Conservation (phyloP, 2,797 vertebrate species). For the Salarias fasciatus region DNA sequence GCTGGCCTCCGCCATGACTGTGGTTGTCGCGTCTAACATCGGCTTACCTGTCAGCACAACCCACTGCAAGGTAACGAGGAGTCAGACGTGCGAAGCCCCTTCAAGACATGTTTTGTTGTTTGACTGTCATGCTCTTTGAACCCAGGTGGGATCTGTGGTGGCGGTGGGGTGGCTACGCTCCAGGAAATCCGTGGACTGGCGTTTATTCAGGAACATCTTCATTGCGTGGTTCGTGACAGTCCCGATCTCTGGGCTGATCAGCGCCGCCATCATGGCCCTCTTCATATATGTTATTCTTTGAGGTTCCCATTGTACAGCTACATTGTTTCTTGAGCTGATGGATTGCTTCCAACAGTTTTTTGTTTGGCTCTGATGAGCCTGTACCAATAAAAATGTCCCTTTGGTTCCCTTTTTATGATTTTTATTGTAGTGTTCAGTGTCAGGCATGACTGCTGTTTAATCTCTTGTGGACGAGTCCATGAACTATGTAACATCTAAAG, state of each 20-base stretch:
- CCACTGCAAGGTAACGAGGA: conserved; percentile 91
- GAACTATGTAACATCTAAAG: conserved; percentile 25
- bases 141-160: conserved; percentile 95
- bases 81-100: too few species aligned
- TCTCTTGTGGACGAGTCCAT: conserved; percentile 17
- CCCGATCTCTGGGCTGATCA: conserved; percentile 93
- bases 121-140: conserved; percentile 1
- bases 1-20: conserved; percentile 92
- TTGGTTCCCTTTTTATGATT: conserved; percentile 13
- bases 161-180: conserved; percentile 96
- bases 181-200: conserved; percentile 95
- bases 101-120: background rate
- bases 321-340: background rate
- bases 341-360: background rate
- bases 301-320: conserved; percentile 25
- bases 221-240: conserved; percentile 98
- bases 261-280: conserved; percentile 93
- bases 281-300: conserved; percentile 84
- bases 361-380: conserved; percentile 20
- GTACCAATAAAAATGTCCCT: conserved; percentile 11
- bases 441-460: conserved; percentile 10
- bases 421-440: conserved; percentile 19
- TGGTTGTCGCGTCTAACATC: conserved; percentile 94
- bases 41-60: conserved; percentile 98
- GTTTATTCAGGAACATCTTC: conserved; percentile 95